A percentile compares a stretch with the other conserved stretches of the same genome.
phyloP scores from a whole-genome alignment of 2,113 vertebrate species.

The Jaculus jaculus region DNA sequence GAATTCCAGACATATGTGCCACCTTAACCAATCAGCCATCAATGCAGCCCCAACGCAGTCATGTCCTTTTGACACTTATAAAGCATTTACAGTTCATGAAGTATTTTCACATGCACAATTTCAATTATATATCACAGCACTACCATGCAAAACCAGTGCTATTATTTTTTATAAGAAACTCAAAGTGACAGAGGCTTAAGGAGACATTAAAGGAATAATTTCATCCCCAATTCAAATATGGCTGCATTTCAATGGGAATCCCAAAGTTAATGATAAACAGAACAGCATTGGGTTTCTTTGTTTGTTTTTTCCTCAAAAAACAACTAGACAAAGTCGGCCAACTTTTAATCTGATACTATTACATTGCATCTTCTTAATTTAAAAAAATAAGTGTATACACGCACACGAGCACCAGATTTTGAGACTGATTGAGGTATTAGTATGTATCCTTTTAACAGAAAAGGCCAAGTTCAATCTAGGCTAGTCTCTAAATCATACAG shows the following conservation, averaged over 20 bases:
- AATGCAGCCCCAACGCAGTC: too few species aligned
- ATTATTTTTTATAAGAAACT: background rate
- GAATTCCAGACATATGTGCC: too few species aligned
- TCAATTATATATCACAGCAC: background rate
- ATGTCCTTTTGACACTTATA: background rate
- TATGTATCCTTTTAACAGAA: background rate
- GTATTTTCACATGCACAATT: background rate
- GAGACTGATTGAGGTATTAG: background rate
- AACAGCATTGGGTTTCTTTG: background rate
- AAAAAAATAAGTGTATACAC: background rate
- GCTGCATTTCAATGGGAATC: background rate
- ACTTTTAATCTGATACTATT: background rate
- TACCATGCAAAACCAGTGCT: background rate
- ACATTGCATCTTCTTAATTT: background rate
- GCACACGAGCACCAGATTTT: background rate
- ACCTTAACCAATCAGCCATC: too few species aligned
- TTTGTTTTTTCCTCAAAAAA: background rate
- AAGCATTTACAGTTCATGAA: background rate
- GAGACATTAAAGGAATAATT: background rate
- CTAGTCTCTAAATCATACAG: background rate
- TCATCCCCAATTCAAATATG: accelerated
- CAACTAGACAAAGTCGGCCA: background rate
- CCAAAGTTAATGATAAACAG: background rate
- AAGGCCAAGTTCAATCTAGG: background rate
- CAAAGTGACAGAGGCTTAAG: background rate